Conservation (phyloP, 2,888 invertebrate genomes). For the Lypha dubia region DNA sequence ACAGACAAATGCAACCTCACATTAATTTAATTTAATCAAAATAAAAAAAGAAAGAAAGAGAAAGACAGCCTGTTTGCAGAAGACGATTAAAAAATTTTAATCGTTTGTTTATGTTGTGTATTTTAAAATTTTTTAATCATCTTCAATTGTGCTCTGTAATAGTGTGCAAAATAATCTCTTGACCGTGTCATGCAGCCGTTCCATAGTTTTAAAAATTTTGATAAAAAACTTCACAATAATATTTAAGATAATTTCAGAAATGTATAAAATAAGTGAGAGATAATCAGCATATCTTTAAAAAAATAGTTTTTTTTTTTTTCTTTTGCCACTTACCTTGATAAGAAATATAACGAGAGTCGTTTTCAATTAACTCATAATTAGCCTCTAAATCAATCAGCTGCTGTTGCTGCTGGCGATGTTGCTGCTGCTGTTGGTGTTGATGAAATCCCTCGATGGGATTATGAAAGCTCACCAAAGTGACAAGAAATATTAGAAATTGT, state of each 20-base stretch:
- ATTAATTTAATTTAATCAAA: constrained; percentile 2
- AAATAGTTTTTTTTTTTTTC: too few species aligned
- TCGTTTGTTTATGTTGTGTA: too few species aligned
- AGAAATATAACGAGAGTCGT: constrained; percentile 83
- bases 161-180: constrained; percentile 28
- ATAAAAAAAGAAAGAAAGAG: neutral
- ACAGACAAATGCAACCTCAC: too few species aligned
- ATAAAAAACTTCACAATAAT: too few species aligned
- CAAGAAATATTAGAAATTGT: constrained; percentile 62
- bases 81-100: too few species aligned
- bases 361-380: constrained; percentile 79
- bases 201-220: constrained; percentile 8
- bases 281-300: too few species aligned
- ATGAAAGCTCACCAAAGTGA: constrained; percentile 56
- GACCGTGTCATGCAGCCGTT: neutral
- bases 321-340: constrained; percentile 83
- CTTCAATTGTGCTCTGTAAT: too few species aligned
- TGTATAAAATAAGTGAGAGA: too few species aligned
- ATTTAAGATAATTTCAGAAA: too few species aligned
- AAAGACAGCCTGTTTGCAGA: constrained; percentile 3
- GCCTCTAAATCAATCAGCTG: constrained; percentile 72
- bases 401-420: constrained; percentile 46
- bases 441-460: constrained; percentile 51
- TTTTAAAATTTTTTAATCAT: too few species aligned
- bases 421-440: constrained; percentile 44